phyloP scores from a whole-genome alignment of 2,113 vertebrate genomes.

The Fregata magnificens region DNA sequence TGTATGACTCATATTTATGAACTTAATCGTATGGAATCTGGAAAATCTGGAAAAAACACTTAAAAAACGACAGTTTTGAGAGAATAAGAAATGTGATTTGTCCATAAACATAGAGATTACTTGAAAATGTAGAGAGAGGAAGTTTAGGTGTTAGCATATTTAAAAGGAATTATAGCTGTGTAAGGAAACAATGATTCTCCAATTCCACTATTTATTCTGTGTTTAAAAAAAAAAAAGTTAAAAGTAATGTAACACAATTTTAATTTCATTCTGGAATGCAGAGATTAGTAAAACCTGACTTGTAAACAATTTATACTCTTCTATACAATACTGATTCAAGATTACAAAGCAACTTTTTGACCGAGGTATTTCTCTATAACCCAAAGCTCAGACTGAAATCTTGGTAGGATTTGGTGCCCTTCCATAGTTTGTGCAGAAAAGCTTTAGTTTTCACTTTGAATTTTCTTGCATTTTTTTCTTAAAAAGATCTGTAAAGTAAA shows the following conservation, averaged over 20 bases:
- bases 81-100: background rate
- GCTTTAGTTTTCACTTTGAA: background rate
- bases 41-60: background rate
- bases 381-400: background rate
- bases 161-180: background rate
- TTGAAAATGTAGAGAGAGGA: background rate
- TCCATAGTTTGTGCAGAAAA: background rate
- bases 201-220: background rate
- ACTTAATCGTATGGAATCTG: background rate
- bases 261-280: background rate
- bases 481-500: background rate
- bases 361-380: background rate
- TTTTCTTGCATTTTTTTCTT: background rate
- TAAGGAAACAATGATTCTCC: background rate
- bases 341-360: background rate
- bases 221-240: background rate
- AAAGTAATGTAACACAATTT: background rate
- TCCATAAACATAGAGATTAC: background rate
- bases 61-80: background rate
- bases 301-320: background rate
- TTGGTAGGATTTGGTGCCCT: background rate
- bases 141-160: background rate
- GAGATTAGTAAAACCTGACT: background rate
- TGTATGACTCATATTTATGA: background rate
- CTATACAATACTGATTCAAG: background rate